phyloP scores from a whole-genome alignment of 2,888 invertebrate species.

The Apocheima hispidaria region DNA sequence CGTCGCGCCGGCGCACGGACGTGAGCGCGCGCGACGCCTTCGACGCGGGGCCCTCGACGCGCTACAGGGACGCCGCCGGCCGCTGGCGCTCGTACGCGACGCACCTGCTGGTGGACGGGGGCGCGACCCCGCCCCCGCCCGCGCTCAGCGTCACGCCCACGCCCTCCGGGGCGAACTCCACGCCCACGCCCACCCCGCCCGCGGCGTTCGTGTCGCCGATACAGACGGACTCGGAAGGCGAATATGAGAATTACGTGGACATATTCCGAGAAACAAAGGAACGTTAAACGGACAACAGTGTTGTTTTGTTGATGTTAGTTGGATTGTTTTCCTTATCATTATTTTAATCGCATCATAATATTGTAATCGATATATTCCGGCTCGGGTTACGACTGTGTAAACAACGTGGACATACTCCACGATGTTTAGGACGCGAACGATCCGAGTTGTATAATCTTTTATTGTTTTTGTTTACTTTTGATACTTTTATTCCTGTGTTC shows the following conservation, averaged over 20 bases:
- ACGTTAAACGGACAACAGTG: no score
- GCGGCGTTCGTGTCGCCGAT: neutral
- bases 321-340: no score
- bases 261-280: neutral
- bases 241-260: neutral
- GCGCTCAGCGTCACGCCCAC: neutral
- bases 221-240: neutral
- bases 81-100: neutral
- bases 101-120: neutral
- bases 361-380: no score
- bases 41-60: neutral
- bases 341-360: no score
- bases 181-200: neutral
- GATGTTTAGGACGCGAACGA: no score
- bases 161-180: neutral
- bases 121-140: neutral
- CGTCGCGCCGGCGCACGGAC: neutral
- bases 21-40: neutral
- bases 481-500: no score
- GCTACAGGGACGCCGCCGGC: neutral
- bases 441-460: no score
- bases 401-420: no score
- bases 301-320: no score
- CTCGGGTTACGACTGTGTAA: no score
- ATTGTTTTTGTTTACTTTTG: no score